Evolutionary conservation across 2,113 vertebrate species (phyloP), one percentile per base, ranked within the genome.

Genomic region (Myrmecobius fasciatus): DNA sequence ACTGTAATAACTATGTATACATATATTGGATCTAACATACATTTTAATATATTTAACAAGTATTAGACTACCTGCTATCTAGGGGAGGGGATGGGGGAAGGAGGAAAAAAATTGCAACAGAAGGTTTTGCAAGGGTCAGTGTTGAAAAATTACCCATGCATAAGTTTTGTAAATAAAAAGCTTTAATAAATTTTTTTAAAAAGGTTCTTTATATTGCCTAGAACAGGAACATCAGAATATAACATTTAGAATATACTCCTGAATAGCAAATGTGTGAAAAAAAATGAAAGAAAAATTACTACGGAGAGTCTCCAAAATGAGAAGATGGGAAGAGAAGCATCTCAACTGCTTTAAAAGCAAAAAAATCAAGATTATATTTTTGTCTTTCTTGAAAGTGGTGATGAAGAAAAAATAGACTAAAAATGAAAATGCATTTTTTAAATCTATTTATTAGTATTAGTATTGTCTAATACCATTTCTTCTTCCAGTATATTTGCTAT

Each of bases 291-390:
- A 92, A 94, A 3, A 12, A 54, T 11, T 75, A 51, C 0, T n/a
- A 36, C 60, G 89, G 1, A 31, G 2, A 94, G 48, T n/a, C n/a
- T 43, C 48, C 7, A 89, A 89, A 95, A 48, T n/a, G 52, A 52
- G 52, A 31, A 56, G 17, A 90, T 6, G 22, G 31, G 7, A 60
- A 49, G 89, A 52, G 3, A 52, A 25, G 14, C 22, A 47, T 2
- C 20, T 91, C 25, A 96, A 56, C 24, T 0, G 89, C 53, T 89
- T 92, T 91, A 49, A 60, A 4, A 90, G 89, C 25, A 96, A 75
- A 51, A 3, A 67, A 36, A 67, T 36, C 5, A n/a, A 0, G 54
- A 26, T 51, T 3, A 28, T 53, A 43, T 25, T 60, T 75, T 46
- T 95, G 9, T 36, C 9, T 90, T 48, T 60, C 22, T 53, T 56